Evolutionary conservation across 2,888 invertebrate species (phyloP), one percentile per base, ranked within the genome.

Genomic region (Conomelus anceps): DNA sequence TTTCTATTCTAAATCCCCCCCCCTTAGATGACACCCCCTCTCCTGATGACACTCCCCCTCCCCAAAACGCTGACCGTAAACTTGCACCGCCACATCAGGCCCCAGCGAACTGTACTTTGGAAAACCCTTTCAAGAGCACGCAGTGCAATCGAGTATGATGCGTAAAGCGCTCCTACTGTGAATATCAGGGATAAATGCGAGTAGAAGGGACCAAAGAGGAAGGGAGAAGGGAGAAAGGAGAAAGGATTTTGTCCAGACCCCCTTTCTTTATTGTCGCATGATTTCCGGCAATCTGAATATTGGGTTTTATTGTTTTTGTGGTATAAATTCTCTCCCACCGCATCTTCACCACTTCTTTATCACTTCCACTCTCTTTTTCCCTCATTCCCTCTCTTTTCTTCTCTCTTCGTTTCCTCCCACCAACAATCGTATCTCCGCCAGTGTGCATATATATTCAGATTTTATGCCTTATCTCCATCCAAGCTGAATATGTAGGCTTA

Each of bases 221-320:
- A 34, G 13, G 34, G n/a, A n/a, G n/a, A 34, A 1, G 34, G 34
- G 13, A 34, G 11, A 13, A 34, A 17, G 34, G 34, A 34, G 17
- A 17, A 63, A 63, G 63, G n/a, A 63, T 63, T 63, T 63, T 63
- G 63, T 63, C 63, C 63, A 63, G 63, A n/a, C 63, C 63, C 63
- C 63, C 63, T 63, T 63, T 63, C 86, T 86, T 86, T 86, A 86
- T 86, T 22, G 86, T 86, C 86, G 86, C 86, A 86, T 86, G 86
- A 86, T 86, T 86, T 86, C 86, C 24, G 29, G 29, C 86, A 86
- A 86, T 86, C 86, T 86, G 24, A 86, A 86, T 86, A 86, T 86
- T 86, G 86, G 29, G 29, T 29, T 86, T 86, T 86, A 86, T 86
- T 86, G 86, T 86, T 86, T 86, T 86, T 24, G 86, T 86, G 26